Base-by-base conservation (phyloP, 2,888 invertebrate genomes). In the Geotrupes spiniger region DNA sequence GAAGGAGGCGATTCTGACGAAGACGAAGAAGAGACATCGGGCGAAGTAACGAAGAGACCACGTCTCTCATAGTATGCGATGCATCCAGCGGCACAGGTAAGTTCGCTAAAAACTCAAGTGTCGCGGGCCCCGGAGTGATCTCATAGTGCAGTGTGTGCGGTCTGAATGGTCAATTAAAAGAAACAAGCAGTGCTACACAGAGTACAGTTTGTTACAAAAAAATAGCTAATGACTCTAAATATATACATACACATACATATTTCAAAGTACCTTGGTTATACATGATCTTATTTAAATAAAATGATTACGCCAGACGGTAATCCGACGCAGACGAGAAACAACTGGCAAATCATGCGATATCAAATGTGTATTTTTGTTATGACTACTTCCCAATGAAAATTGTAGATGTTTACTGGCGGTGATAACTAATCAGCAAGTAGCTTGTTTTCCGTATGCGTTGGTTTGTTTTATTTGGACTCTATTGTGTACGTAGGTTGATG, bases 1-100 rank as follows among this genome's bases (percentile, higher is more conserved):
- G 96, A 97, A 71, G 96, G 92, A 47, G 96, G 93, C 45, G 96
- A 97, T 75, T 96, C 95, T 0, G 96, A 97, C 66, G 96, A 96
- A 66, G 93, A 93, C 50, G 92, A 92, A 51, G 90, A 91, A 54
- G 85, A 86, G 54, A 74, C 39, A 27, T 27, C 76, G 28, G 78
- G 78, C 42, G 75, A 78, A 61, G 67, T 73, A 53, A 66, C 76
- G 54, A 89, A 89, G 74, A 79, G 88, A 69, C 84, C 87, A 70
- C 81, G 88, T 56, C 80, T 88, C 63, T 85, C 86, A 82, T 87
- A 87, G 84, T 82, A 59, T 57, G 54, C 54, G 45, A 43, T 53
- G 41, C 43, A 44, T 16, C 41, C 46, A 48, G 51, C 55, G 52
- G 41, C 52, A 52, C 53, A 59, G 60, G 61, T 62, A 59, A 61